A percentile compares a stretch with the other conserved stretches of the same genome.
Evolutionary conservation across 1,140 invertebrate genomes (phyloP).

Genomic region (Psix sp.): DNA sequence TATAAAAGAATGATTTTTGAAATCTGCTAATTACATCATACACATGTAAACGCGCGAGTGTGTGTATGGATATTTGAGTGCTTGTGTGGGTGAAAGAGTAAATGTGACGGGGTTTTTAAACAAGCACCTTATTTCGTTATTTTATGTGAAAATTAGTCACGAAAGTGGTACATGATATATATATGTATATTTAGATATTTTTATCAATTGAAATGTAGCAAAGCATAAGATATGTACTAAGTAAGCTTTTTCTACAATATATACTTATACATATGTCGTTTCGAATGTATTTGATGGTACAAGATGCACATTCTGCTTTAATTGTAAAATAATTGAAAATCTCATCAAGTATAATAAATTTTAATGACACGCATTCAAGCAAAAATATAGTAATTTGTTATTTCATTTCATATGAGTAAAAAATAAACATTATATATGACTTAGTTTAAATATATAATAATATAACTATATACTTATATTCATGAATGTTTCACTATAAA

Average conservation of each 20-base stretch:
- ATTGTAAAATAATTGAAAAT: conserved; percentile 31
- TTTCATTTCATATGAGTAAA: conserved; percentile 15
- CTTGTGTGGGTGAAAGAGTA: not conserved
- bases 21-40: not conserved
- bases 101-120: not conserved
- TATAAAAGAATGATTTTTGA: not conserved
- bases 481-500: no score
- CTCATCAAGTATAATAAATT: conserved; percentile 32
- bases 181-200: conserved; percentile 26
- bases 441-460: no score
- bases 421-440: not conserved
- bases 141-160: conserved; percentile 14
- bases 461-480: no score
- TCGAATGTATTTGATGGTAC: conserved; percentile 24
- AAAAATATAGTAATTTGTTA: conserved; percentile 15
- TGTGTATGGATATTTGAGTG: not conserved
- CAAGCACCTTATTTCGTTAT: conserved; percentile 11
- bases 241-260: conserved; percentile 23
- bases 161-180: conserved; percentile 1
- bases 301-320: conserved; percentile 18
- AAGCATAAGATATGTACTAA: conserved; percentile 10
- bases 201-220: conserved; percentile 29
- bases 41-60: not conserved
- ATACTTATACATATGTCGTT: conserved; percentile 25
- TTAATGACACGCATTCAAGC: conserved; percentile 25